Percentiles rank a stretch among this genome's conserved stretches.
Evolutionary conservation across 1,140 invertebrate species (phyloP).

Genomic region (Sesamia nonagrioides): DNA sequence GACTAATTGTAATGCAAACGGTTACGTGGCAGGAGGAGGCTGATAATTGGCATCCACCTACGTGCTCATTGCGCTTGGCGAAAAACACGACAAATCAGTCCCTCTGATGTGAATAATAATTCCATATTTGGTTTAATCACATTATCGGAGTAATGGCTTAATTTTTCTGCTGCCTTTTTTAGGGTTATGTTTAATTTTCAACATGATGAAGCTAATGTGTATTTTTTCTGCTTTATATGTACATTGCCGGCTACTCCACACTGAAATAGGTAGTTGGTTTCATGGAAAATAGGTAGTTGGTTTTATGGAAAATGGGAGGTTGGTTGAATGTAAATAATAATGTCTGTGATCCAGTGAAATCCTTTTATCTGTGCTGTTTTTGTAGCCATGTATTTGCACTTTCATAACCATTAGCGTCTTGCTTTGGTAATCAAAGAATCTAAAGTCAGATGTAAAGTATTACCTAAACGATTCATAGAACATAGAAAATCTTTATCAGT

Average conservation of each 20-base stretch:
- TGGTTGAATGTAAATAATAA: no score
- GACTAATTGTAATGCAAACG: constrained; percentile 47
- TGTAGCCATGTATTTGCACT: no score
- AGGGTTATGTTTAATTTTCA: neutral
- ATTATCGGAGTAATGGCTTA: constrained; percentile 16
- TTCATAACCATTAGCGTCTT: no score
- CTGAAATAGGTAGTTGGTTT: no score
- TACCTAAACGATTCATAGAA: no score
- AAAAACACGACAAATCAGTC: constrained; percentile 35
- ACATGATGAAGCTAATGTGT: neutral
- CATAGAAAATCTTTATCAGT: no score
- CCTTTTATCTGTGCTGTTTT: no score
- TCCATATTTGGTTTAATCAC: constrained; percentile 4
- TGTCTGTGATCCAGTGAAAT: no score
- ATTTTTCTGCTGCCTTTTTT: neutral
- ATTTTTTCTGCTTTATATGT: neutral
- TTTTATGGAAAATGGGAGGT: no score
- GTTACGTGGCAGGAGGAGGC: constrained; percentile 16
- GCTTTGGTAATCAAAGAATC: no score
- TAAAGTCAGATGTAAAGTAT: no score
- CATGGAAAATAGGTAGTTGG: no score
- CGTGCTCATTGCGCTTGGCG: constrained; percentile 17
- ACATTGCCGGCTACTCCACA: neutral
- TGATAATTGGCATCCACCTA: constrained; percentile 42
- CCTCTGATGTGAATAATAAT: constrained; percentile 42